Evolutionary conservation across 2,888 invertebrate species (phyloP).

Genomic region (Erebia aethiops): DNA sequence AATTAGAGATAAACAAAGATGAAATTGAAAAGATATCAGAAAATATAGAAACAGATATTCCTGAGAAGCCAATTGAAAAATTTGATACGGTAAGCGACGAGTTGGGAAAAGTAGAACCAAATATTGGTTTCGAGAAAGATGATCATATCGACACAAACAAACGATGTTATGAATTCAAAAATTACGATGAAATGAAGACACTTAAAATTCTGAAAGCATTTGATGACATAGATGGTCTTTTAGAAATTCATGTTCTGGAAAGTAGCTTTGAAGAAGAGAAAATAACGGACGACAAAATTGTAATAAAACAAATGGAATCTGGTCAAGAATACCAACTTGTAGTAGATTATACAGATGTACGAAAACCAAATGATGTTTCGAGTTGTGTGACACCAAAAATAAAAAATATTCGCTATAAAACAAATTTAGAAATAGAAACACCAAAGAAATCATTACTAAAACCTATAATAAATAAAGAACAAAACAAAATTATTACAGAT

Average conservation of each 20-base stretch:
- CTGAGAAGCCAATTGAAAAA: background rate
- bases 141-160: background rate
- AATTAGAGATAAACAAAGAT: background rate
- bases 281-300: background rate
- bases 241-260: background rate
- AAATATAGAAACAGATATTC: background rate
- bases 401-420: too few relatives aligned
- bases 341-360: background rate
- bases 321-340: background rate
- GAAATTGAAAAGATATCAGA: background rate
- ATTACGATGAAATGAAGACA: background rate
- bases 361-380: background rate
- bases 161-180: background rate
- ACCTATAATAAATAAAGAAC: too few relatives aligned
- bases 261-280: background rate
- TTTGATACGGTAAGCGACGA: background rate
- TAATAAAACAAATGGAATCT: background rate
- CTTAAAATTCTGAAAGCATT: constrained; percentile 5
- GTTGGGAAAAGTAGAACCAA: background rate
- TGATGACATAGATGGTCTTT: constrained; percentile 11
- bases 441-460: too few relatives aligned
- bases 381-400: background rate
- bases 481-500: background rate
- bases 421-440: background rate
- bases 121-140: background rate